A percentile compares a stretch with the other conserved stretches of the same genome.
These are phyloP conservation scores for Gulo gulo DNA, from an alignment of 2,113 vertebrate species.

Conservation along the genomic window DNA sequence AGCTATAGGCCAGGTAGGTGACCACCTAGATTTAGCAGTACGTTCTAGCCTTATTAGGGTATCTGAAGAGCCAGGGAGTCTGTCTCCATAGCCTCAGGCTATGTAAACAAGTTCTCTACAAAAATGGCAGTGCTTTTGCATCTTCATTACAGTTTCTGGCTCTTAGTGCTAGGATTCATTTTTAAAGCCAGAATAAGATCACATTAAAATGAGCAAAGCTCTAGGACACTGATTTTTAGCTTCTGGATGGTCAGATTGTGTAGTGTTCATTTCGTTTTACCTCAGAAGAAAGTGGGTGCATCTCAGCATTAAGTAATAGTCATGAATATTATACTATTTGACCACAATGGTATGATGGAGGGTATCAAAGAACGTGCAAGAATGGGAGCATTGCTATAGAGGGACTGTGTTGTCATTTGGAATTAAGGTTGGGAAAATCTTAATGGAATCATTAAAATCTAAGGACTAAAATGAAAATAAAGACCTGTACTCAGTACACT, in stretches of 20 bases:
- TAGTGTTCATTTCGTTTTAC: background rate
- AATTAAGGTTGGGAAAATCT: background rate
- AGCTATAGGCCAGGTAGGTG: background rate
- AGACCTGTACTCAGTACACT: background rate
- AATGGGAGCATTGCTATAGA: background rate
- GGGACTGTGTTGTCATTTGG: background rate
- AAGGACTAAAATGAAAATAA: constrained; percentile 22
- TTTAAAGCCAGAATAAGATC: background rate
- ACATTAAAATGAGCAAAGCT: background rate
- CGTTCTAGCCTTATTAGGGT: background rate
- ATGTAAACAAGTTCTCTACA: background rate
- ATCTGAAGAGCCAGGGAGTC: background rate
- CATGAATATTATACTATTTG: background rate
- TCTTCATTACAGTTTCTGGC: background rate
- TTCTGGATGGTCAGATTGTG: background rate
- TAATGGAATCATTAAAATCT: background rate
- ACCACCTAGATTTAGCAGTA: background rate
- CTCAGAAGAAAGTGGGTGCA: background rate
- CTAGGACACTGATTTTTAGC: background rate
- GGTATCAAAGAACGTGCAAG: background rate
- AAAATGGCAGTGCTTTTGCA: background rate
- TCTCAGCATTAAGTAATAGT: background rate
- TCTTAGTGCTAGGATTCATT: background rate
- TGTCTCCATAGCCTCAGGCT: background rate
- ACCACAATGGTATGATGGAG: background rate